Base-by-base conservation (phyloP, 2,888 invertebrate genomes). In the Platycheirus rosarum region DNA sequence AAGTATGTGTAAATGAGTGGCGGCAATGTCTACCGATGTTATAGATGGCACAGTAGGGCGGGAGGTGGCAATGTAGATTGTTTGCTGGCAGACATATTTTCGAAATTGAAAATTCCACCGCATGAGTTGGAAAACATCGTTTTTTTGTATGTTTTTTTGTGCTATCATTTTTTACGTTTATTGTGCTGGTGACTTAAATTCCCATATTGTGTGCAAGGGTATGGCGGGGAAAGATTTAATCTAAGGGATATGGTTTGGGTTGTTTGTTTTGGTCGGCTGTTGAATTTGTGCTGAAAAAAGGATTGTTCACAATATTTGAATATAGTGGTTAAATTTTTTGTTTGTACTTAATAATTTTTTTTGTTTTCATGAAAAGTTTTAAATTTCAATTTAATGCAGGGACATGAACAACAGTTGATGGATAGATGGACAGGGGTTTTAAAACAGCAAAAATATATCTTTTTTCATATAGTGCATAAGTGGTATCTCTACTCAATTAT, bases 51-150 rank as follows among this genome's bases (percentile, higher is more conserved):
- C 4, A 1, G 4, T 13, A 35, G 35, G 13, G 20, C 14, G n/a
- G 23, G 11, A 44, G 20, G 37, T n/a, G 32, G 40, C 13, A 16
- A 35, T 20, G 29, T 20, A 44, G 44, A 48, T 37, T 46, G 42
- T 57, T 51, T 66, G 79, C 60, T 70, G 79, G 79, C 79, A 80
- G 75, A 70, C 74, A 80, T 80, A 80, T 80, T 75, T 74, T 75
- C 37, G 49, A 75, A 80, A 80, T 80, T 80, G 79, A 80, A 80
- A 79, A 80, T 75, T 74, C 79, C 70, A 70, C 69, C 69, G 65
- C 74, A 80, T 44, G 51, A 37, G 73, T 51, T 62, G 71, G 46
- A 66, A 53, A 68, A 68, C 55, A 35, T 44, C 32, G 49, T 60
- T 60, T 57, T 53, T 55, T 4, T 40, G n/a, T 66, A 48, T 60